Evolutionary conservation across 2,113 vertebrate species (phyloP), one percentile per base, ranked within the genome.

Genomic region (Barbus barbus): DNA sequence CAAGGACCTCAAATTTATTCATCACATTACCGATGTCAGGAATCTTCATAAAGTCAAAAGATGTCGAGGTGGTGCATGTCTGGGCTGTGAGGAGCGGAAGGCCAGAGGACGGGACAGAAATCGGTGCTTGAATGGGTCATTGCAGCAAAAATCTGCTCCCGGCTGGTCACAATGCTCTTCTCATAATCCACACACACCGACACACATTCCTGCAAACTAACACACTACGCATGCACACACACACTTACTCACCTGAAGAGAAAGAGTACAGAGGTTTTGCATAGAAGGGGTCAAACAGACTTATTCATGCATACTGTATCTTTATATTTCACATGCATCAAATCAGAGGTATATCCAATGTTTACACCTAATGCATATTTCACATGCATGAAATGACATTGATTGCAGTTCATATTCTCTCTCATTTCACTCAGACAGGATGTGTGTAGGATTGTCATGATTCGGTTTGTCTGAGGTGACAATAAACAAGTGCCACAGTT

Each of bases 1-100:
- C 97, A 98, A 99, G 98, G 95, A 99, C 98, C 96, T 99, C 98
- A 99, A 99, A 99, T 97, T 99, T 99, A 99, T 99, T 99, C 98
- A 99, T 99, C 97, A 99, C 97, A 99, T 99, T 96, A 99, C 98
- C 95, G 93, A 97, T 96, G 93, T 95, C 93, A 94, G 94, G 96
- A 96, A 96, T 97, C 95, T 96, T 99, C 96, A 97, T 97, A 95
- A 96, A 96, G 96, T 96, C 96, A 94, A 97, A 97, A 89, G 94
- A 91, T 91, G 87, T 91, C 94, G 89, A 81, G 44, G 90, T 92
- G 90, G 91, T 91, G 94, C 95, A 93, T 88, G 93, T 93, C 94
- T 93, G 85, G 89, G 85, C 38, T 16, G 80, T 83, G 82, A 86
- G 78, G 51, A 33, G 63, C 18, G 16, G 67, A 38, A 36, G 63